Conservation (phyloP, 1,140 invertebrate species). For the Zaprionus ornatus region DNA sequence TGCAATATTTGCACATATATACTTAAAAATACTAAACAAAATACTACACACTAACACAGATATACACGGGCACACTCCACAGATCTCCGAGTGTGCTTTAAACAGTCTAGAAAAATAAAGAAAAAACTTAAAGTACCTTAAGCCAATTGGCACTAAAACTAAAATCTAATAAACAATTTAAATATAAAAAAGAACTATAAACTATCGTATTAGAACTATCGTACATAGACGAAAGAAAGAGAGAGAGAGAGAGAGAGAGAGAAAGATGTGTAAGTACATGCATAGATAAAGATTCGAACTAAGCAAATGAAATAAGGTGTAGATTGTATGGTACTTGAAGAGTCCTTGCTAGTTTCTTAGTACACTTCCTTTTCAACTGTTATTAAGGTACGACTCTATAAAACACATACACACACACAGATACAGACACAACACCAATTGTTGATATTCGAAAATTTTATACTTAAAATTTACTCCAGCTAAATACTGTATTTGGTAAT, state of each 20-base stretch:
- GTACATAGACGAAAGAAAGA: conserved; percentile 38
- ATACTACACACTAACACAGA: conserved; percentile 34
- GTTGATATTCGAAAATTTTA: conserved; percentile 74
- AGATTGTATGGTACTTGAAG: conserved; percentile 26
- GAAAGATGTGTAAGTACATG: no score
- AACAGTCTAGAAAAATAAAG: conserved; percentile 38
- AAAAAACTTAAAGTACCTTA: conserved; percentile 82
- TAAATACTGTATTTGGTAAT: conserved; percentile 56
- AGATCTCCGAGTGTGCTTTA: conserved; percentile 58
- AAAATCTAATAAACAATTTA: conserved; percentile 66
- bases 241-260: conserved; percentile 4
- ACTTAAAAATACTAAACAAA: conserved; percentile 5
- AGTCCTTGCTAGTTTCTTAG: conserved; percentile 63
- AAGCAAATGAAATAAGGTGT: conserved; percentile 12
- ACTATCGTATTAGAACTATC: conserved; percentile 46
- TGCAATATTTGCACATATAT: conserved; percentile 73
- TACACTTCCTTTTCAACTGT: conserved; percentile 47
- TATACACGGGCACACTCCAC: conserved; percentile 32
- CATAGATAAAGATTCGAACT: conserved; percentile 9
- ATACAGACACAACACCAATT: conserved; percentile 69
- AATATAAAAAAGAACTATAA: conserved; percentile 38
- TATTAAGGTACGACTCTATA: conserved; percentile 35
- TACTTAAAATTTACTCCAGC: conserved; percentile 49
- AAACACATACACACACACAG: conserved; percentile 37
- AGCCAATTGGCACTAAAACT: conserved; percentile 83